Base-by-base conservation (phyloP, 2,113 vertebrate species). In the Merops nubicus region DNA sequence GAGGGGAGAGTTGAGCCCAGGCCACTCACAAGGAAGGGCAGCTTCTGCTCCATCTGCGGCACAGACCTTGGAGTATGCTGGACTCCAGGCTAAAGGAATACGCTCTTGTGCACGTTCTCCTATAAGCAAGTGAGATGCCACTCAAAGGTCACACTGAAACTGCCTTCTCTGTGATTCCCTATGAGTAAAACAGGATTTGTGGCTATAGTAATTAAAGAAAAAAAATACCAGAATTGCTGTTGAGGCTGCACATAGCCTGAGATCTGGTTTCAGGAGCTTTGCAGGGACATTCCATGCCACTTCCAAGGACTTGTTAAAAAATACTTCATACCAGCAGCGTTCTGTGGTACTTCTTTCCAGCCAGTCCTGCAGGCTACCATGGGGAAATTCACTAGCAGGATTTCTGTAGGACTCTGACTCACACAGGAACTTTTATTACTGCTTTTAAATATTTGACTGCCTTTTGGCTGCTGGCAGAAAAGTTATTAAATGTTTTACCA, bases 401-500 rank as follows among this genome's bases (percentile, higher is more conserved):
- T 92, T 89, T 93, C 89, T 85, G 54, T 60, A 76, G 64, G 67
- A 51, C 47, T 67, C 74, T 89, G 67, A 94, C 69, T 94, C 94
- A 86, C 54, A 70, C 40, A 63, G 75, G 50, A 96, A 88, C 86
- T 90, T 91, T 89, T 78, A 79, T 84, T 94, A 77, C 91, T 95
- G 88, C 96, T 92, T 97, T 94, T 90, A 84, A 76, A 84, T 86
- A 82, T 94, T 96, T 92, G 91, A 95, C 94, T 93, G 93, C 65
- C 72, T 96, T 70, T 63, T 88, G 85, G 70, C 74, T 78, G 72
- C 88, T 92, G 74, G 86, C 94, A 92, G 92, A 60, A 42, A 91
- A 93, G 87, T 60, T 73, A 84, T 97, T 97, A 87, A 95, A 83
- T 79, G 76, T 96, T 96, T 94, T 93, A 95, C 91, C 95, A 97